Evolutionary conservation across 2,888 invertebrate genomes (phyloP).

Genomic region (Drosophila parthenogenetica): DNA sequence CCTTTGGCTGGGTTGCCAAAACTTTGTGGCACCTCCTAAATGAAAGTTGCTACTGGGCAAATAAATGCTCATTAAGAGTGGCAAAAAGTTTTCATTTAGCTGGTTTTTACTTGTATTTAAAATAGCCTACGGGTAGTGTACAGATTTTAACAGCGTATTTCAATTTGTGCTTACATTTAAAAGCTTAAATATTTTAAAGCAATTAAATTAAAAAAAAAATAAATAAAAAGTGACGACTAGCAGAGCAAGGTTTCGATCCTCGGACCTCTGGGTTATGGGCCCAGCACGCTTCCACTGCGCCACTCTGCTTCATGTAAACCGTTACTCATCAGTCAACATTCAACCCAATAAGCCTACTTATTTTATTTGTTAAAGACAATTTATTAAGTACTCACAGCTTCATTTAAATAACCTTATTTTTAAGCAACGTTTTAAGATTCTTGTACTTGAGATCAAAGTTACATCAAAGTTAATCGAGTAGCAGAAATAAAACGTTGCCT

Average conservation of each 20-base stretch:
- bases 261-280: slow-evolving; percentile 50
- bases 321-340: not conserved
- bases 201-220: slow-evolving; percentile 1
- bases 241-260: slow-evolving; percentile 44
- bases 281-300: slow-evolving; percentile 43
- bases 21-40: slow-evolving; percentile 29
- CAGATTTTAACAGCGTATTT: not conserved
- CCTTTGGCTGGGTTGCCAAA: slow-evolving; percentile 17
- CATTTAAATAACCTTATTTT: too few species aligned
- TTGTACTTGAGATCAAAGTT: not conserved
- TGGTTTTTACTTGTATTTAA: slow-evolving; percentile 4
- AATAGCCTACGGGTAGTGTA: slow-evolving; percentile 3
- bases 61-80: slow-evolving; percentile 28
- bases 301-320: slow-evolving; percentile 17
- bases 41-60: slow-evolving; percentile 14
- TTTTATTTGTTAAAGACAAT: not conserved
- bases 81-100: slow-evolving; percentile 16
- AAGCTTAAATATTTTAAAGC: not conserved
- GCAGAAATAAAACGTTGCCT: not conserved
- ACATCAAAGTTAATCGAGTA: slow-evolving; percentile 30
- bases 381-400: too few species aligned
- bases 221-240: not conserved
- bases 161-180: not conserved
- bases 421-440: not conserved
- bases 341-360: not conserved